phyloP scores from a whole-genome alignment of 2,113 vertebrate genomes.

The Ammospiza caudacuta region DNA sequence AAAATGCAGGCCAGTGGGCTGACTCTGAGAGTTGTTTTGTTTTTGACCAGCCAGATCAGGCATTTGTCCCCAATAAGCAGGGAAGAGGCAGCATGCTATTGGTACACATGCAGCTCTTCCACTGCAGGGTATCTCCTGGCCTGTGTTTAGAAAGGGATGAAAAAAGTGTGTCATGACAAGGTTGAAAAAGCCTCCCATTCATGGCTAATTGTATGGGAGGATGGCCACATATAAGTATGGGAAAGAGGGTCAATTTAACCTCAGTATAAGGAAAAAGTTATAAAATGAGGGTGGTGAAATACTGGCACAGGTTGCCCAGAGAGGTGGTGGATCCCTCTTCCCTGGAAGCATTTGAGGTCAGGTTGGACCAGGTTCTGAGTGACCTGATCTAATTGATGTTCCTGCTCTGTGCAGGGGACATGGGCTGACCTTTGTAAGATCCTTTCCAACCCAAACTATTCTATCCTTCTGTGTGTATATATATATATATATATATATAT shows the following conservation, averaged over 20 bases:
- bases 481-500: not conserved
- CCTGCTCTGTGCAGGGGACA: not conserved
- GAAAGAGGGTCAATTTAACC: not conserved
- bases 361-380: not conserved
- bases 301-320: not conserved
- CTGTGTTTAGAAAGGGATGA: not conserved
- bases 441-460: not conserved
- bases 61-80: not conserved
- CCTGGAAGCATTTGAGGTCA: not conserved
- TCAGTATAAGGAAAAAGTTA: not conserved
- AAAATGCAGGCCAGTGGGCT: not conserved
- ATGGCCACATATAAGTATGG: no score
- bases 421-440: not conserved
- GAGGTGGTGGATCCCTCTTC: not conserved
- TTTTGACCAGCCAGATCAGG: not conserved
- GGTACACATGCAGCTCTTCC: not conserved
- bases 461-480: not conserved
- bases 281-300: not conserved
- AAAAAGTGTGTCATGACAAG: not conserved
- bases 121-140: not conserved
- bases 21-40: not conserved
- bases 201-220: not conserved
- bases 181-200: not conserved
- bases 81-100: accelerated
- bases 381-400: not conserved